Evolutionary conservation across 1,140 invertebrate genomes (phyloP).

Genomic region (Caerostris extrusa): DNA sequence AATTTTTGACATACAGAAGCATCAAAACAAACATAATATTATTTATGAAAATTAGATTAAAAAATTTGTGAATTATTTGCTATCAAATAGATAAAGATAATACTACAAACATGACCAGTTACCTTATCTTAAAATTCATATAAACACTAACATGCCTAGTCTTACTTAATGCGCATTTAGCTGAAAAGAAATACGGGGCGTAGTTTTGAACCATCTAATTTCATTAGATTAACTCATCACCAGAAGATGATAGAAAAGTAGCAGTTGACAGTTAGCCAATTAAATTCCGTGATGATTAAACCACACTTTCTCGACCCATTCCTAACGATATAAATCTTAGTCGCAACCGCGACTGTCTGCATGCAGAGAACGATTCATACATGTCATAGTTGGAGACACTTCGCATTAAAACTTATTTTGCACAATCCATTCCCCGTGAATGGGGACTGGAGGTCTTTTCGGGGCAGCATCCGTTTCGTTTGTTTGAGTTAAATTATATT

Average conservation of each 20-base stretch:
- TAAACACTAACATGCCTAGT: not conserved
- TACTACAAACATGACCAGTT: not conserved
- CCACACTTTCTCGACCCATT: slow-evolving; percentile 19
- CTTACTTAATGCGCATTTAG: not conserved
- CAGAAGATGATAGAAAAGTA: not conserved
- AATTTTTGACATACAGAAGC: no score
- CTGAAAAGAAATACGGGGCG: not conserved
- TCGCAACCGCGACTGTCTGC: not conserved
- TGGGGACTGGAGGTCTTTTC: not conserved
- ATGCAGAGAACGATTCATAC: slow-evolving; percentile 28
- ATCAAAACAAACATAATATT: no score
- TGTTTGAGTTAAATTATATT: not conserved
- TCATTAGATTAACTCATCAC: not conserved
- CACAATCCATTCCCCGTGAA: not conserved
- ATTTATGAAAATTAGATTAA: no score
- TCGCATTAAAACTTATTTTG: slow-evolving; percentile 29
- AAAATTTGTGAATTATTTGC: no score
- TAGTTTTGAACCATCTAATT: not conserved
- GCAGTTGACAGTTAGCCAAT: not conserved
- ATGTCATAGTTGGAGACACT: slow-evolving; percentile 16
- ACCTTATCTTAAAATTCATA: no score
- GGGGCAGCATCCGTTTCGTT: not conserved
- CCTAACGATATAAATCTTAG: not conserved
- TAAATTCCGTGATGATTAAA: slow-evolving; percentile 40
- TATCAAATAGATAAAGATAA: no score